Conservation (phyloP, 2,113 vertebrate species). For the Notothenia coriiceps region DNA sequence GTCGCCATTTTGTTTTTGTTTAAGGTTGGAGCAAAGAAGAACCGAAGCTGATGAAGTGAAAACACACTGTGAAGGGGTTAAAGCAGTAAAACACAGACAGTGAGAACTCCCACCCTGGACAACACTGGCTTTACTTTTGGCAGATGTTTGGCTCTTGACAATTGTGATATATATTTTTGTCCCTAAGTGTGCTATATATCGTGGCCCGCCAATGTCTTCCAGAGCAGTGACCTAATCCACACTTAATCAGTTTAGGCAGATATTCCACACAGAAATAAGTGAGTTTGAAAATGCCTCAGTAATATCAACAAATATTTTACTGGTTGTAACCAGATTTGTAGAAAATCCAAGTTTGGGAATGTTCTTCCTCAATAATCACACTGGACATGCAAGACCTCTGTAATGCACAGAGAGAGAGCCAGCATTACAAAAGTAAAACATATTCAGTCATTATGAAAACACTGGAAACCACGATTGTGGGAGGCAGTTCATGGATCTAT, state of each 20-base stretch:
- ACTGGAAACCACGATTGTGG: conserved; percentile 27
- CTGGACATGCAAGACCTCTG: conserved; percentile 41
- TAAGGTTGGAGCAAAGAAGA: too few species aligned
- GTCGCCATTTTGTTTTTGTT: too few species aligned
- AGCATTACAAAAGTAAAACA: conserved; percentile 63
- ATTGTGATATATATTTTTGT: conserved; percentile 20
- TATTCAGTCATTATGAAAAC: conserved; percentile 57
- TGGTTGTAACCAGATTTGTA: conserved; percentile 14
- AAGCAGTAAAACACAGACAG: too few species aligned
- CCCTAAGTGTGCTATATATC: conserved; percentile 13
- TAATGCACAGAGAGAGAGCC: conserved; percentile 23
- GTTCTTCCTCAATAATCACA: conserved; percentile 42
- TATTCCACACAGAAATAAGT: conserved; percentile 9
- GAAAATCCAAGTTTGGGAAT: conserved; percentile 31
- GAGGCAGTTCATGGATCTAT: neutral
- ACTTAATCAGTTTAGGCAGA: conserved; percentile 47
- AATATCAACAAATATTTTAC: conserved; percentile 34
- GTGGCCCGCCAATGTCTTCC: conserved; percentile 11
- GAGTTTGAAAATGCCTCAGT: conserved; percentile 22
- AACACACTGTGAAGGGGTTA: too few species aligned
- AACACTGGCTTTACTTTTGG: conserved; percentile 3
- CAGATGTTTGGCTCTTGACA: conserved; percentile 40
- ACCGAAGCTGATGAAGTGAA: too few species aligned
- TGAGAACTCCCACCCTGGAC: neutral
- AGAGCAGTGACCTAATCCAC: conserved; percentile 28